These are phyloP conservation scores for Merodon equestris DNA, from an alignment of 2,888 invertebrate species.

Conservation along the genomic window DNA sequence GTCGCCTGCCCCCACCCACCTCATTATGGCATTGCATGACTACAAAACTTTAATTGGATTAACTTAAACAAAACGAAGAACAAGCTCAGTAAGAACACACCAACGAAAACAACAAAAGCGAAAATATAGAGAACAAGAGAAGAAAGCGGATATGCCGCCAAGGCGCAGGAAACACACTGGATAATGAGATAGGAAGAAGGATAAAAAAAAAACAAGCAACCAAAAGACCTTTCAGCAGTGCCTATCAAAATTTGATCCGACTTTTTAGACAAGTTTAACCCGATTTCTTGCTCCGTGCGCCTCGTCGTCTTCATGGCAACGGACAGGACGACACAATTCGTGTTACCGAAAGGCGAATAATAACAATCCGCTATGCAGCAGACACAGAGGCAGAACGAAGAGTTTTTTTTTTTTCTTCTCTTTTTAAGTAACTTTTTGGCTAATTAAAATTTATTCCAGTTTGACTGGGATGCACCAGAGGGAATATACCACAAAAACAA, in stretches of 20 bases:
- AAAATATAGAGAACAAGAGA: conserved; percentile 10
- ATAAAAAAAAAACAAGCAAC: not conserved
- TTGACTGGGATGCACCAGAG: conserved; percentile 41
- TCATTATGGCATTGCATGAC: conserved; percentile 61
- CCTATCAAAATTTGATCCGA: conserved; percentile 64
- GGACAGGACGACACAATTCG: no score
- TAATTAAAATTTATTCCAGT: conserved; percentile 67
- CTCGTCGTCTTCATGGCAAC: no score
- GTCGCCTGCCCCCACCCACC: conserved; percentile 2
- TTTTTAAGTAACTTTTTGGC: conserved; percentile 44
- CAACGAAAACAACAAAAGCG: no score
- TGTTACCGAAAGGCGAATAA: conserved; percentile 11
- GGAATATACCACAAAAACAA: conserved; percentile 5
- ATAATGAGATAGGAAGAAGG: conserved; percentile 48
- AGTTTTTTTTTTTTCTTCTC: no score
- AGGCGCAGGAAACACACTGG: conserved; percentile 52
- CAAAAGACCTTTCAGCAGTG: conserved; percentile 52
- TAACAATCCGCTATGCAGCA: conserved; percentile 50
- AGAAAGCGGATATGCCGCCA: conserved; percentile 51
- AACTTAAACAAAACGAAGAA: conserved; percentile 62
- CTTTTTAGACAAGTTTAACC: conserved; percentile 63
- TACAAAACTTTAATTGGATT: conserved; percentile 66
- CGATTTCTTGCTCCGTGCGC: conserved; percentile 25
- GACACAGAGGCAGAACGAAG: conserved; percentile 46
- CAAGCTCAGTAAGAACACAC: conserved; percentile 3